Percentiles rank a stretch among this genome's conserved stretches.
Conservation (phyloP, 2,888 invertebrate species). For the Geophilus truncorum region DNA sequence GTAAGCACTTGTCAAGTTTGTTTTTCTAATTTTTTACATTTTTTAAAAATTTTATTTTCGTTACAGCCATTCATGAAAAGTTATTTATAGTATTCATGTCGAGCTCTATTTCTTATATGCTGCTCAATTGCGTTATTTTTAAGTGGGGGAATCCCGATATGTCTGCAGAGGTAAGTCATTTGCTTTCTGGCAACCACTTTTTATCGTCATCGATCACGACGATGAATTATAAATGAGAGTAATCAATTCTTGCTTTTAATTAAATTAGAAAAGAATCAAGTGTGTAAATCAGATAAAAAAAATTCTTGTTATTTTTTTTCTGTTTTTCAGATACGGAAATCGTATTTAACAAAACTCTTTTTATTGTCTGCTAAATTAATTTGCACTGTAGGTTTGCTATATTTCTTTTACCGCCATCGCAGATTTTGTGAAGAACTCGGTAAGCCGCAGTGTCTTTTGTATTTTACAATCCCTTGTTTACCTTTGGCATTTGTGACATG, state of each 20-base stretch:
- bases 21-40: background rate
- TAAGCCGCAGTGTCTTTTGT: too few relatives aligned
- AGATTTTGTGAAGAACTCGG: slow-evolving; percentile 83
- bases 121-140: slow-evolving; percentile 44
- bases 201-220: too few relatives aligned
- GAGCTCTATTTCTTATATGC: slow-evolving; percentile 76
- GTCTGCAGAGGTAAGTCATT: slow-evolving; percentile 14
- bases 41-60: background rate
- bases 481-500: slow-evolving; percentile 41
- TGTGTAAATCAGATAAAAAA: too few relatives aligned
- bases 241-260: background rate
- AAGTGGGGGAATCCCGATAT: slow-evolving; percentile 36
- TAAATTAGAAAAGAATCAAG: too few relatives aligned
- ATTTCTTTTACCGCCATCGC: slow-evolving; percentile 85
- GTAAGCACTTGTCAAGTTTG: slow-evolving; percentile 58
- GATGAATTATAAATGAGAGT: too few relatives aligned
- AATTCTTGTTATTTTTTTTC: background rate
- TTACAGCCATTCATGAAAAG: slow-evolving; percentile 78
- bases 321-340: slow-evolving; percentile 45
- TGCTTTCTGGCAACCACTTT: too few relatives aligned
- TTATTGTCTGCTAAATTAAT: slow-evolving; percentile 70
- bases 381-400: slow-evolving; percentile 73
- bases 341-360: slow-evolving; percentile 60
- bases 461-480: too few relatives aligned
- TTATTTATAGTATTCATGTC: slow-evolving; percentile 88